A percentile compares a stretch with the other conserved stretches of the same genome.
These are phyloP conservation scores for Plectropomus leopardus DNA, from an alignment of 2,113 vertebrate genomes.

Conservation along the genomic window DNA sequence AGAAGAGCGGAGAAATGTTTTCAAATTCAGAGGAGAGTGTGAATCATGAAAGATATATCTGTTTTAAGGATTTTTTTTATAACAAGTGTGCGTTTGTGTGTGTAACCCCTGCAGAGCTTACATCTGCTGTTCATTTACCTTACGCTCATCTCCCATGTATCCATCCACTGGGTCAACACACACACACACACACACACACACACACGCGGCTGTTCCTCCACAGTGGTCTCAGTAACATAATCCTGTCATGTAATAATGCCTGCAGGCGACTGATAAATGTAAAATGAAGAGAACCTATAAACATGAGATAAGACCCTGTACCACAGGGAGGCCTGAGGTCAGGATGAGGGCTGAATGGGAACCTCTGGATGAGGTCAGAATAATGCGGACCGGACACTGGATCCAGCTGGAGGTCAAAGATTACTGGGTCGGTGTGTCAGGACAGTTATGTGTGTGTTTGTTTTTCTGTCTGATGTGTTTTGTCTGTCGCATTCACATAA, in stretches of 20 bases:
- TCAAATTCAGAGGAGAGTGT: constrained; percentile 22
- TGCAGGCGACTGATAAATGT: constrained; percentile 53
- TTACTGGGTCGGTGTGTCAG: constrained; percentile 64
- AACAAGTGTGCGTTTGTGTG: constrained; percentile 5
- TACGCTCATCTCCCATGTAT: constrained; percentile 39
- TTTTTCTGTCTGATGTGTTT: constrained; percentile 23
- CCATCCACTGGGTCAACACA: background rate
- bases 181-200: background rate
- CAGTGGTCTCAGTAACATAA: constrained; percentile 45
- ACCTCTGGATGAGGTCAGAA: constrained; percentile 45
- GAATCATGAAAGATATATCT: constrained; percentile 28
- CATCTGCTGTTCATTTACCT: constrained; percentile 65
- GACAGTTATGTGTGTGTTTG: background rate
- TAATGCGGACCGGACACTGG: constrained; percentile 42
- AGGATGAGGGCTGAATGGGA: background rate
- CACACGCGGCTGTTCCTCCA: constrained; percentile 14
- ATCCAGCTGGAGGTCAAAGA: constrained; percentile 67
- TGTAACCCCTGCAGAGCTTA: constrained; percentile 42
- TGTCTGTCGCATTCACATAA: background rate
- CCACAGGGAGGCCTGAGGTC: constrained; percentile 17
- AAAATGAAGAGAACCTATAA: constrained; percentile 44
- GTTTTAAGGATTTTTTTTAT: constrained; percentile 17
- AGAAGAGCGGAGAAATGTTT: background rate
- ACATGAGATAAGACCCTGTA: constrained; percentile 52
- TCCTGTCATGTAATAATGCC: constrained; percentile 51